phyloP scores from a whole-genome alignment of 2,888 invertebrate species.

The Chironomus tentans region DNA sequence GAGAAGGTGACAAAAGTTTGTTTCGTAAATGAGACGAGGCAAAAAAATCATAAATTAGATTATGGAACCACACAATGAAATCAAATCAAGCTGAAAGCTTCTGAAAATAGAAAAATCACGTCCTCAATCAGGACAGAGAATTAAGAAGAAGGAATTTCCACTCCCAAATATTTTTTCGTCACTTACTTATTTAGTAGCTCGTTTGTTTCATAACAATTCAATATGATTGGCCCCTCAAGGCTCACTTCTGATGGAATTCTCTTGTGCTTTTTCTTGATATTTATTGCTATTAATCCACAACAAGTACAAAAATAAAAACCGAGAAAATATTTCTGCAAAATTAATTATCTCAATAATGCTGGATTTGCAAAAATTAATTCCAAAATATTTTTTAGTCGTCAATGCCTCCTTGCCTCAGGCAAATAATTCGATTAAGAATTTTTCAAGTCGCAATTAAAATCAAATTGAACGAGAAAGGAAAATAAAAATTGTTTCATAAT shows the following conservation, averaged over 20 bases:
- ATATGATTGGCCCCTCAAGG: neutral
- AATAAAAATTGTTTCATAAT: neutral
- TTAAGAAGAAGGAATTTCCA: neutral
- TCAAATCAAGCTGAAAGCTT: neutral
- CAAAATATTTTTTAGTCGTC: neutral
- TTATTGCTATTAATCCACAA: neutral
- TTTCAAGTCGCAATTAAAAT: neutral
- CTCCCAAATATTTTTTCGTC: no score
- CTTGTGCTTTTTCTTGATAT: neutral
- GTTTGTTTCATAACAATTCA: neutral
- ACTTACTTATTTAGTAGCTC: neutral
- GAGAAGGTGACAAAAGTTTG: neutral
- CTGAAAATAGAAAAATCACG: neutral
- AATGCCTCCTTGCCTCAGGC: neutral
- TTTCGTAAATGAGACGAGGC: neutral
- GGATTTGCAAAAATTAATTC: neutral
- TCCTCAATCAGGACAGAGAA: neutral
- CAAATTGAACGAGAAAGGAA: neutral
- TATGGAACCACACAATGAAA: neutral
- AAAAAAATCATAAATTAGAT: constrained; percentile 1
- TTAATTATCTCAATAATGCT: no score
- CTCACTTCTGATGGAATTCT: neutral
- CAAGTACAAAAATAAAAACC: neutral
- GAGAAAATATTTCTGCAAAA: no score
- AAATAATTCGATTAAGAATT: neutral